phyloP scores from a whole-genome alignment of 2,797 vertebrate species.

The Notoglanidium macrostoma region DNA sequence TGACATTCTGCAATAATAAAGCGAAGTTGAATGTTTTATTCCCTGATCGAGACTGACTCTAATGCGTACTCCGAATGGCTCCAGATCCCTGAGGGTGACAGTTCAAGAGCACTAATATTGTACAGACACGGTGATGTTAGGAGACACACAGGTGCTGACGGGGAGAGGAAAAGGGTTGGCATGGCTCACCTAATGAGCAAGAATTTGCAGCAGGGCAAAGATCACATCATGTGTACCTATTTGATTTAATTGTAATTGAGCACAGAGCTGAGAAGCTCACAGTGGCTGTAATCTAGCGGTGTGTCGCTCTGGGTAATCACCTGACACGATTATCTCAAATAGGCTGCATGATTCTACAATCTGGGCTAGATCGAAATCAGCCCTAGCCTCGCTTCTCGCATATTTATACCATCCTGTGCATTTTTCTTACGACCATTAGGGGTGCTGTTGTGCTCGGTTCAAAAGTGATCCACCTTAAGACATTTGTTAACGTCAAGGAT shows the following conservation, averaged over 20 bases:
- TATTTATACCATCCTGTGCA: neutral
- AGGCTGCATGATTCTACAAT: neutral
- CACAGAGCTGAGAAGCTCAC: neutral
- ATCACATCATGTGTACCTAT: neutral
- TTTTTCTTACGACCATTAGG: neutral
- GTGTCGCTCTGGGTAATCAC: neutral
- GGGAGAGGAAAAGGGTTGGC: neutral
- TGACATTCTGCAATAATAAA: neutral
- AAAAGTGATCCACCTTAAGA: neutral
- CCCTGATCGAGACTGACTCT: conserved; percentile 63
- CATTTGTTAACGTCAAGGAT: neutral
- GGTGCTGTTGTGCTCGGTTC: neutral
- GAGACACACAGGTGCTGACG: conserved; percentile 32
- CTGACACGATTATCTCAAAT: neutral
- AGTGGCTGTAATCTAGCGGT: neutral
- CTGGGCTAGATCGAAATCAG: neutral
- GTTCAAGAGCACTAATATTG: conserved; percentile 70
- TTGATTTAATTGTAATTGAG: neutral
- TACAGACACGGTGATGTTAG: conserved; percentile 64
- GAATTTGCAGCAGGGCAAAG: neutral
- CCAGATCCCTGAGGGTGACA: conserved; percentile 43
- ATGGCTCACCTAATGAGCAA: neutral
- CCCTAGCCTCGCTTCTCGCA: neutral
- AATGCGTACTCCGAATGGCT: conserved; percentile 46
- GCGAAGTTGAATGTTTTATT: conserved; percentile 56